phyloP scores from a whole-genome alignment of 2,797 vertebrate species.

The Tolypeutes matacus region DNA sequence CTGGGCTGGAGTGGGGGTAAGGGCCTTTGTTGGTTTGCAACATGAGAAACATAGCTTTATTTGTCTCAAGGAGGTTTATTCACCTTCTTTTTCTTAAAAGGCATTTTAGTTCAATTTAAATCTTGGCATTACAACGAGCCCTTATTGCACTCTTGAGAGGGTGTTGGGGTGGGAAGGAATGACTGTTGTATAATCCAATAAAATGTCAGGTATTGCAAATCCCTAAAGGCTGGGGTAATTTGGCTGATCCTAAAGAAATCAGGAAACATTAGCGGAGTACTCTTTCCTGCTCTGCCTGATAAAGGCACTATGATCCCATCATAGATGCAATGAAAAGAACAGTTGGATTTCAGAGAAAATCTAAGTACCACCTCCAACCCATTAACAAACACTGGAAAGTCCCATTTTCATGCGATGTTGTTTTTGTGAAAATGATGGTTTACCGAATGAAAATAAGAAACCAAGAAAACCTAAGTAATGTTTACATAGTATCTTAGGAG shows the following conservation, averaged over 20 bases:
- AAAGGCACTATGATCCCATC: accelerated
- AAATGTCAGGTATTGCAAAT: neutral
- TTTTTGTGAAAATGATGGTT: slow-evolving; percentile 59
- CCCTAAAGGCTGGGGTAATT: neutral
- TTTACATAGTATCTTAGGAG: neutral
- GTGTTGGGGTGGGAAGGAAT: neutral
- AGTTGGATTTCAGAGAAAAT: neutral
- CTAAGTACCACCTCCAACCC: neutral
- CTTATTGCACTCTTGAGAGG: neutral
- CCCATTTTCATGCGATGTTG: slow-evolving; percentile 36
- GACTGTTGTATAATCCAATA: neutral
- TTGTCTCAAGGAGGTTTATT: neutral
- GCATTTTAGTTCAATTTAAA: neutral
- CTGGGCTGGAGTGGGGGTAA: neutral
- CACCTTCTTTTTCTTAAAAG: neutral
- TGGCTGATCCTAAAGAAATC: neutral
- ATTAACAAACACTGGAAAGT: slow-evolving; percentile 65
- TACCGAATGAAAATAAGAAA: slow-evolving; percentile 24
- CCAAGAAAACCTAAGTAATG: slow-evolving; percentile 63
- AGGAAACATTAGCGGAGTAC: neutral
- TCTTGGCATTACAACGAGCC: neutral
- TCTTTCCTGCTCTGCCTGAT: neutral
- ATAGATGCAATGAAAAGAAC: neutral
- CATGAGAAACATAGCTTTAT: neutral
- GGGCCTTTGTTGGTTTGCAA: neutral